phyloP scores from a whole-genome alignment of 1,140 invertebrate species.

The Ceratosolen fusciceps region DNA sequence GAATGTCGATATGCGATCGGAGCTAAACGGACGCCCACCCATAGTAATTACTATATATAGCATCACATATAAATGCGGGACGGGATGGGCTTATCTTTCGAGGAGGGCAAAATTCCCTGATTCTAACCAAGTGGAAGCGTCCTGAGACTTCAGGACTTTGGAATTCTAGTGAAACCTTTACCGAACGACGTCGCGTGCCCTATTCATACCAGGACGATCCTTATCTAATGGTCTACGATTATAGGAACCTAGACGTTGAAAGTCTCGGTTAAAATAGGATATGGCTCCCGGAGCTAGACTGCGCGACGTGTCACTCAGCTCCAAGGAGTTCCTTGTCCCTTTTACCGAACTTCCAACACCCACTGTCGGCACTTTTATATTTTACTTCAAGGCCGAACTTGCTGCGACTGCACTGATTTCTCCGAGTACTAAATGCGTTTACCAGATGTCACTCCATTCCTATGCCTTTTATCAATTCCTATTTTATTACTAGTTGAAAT shows the following conservation, averaged over 20 bases:
- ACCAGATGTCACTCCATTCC: too few species aligned
- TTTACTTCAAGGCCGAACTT: too few species aligned
- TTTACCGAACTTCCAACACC: too few species aligned
- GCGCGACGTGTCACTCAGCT: not conserved
- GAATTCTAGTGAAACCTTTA: not conserved
- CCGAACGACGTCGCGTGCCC: not conserved
- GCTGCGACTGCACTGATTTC: too few species aligned
- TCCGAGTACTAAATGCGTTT: too few species aligned
- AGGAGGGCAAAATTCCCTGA: conserved; percentile 3
- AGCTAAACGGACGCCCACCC: not conserved
- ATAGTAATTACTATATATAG: conserved; percentile 45
- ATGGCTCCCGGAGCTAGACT: not conserved
- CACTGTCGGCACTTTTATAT: too few species aligned
- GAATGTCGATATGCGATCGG: conserved; percentile 40
- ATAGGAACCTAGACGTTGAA: conserved; percentile 31
- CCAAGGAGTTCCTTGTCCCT: too few species aligned
- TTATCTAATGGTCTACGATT: conserved; percentile 35
- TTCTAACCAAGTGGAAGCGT: not conserved
- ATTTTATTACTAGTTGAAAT: too few species aligned
- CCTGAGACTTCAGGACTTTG: too few species aligned
- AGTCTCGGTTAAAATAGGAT: conserved; percentile 34
- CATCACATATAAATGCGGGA: conserved; percentile 37
- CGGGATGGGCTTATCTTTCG: conserved; percentile 21
- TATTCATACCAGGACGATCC: conserved; percentile 10
- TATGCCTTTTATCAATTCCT: too few species aligned